Evolutionary conservation across 2,888 invertebrate species (phyloP).

Genomic region (Xiphydria camelus): DNA sequence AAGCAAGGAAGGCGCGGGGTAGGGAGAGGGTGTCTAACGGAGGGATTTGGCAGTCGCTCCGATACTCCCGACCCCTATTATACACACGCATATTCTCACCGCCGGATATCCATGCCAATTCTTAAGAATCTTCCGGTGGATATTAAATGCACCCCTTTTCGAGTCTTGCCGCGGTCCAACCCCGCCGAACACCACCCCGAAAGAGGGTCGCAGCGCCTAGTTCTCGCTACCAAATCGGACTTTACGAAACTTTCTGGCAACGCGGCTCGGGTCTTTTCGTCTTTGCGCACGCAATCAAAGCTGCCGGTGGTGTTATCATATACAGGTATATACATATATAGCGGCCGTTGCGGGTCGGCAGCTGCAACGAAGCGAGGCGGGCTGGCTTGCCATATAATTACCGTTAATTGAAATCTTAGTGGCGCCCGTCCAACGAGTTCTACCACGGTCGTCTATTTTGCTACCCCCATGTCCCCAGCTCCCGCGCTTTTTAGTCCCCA

Average conservation of each 20-base stretch:
- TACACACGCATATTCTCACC: neutral
- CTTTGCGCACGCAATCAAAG: neutral
- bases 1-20: too few relatives aligned
- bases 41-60: neutral
- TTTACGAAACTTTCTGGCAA: constrained; percentile 52
- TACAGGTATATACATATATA: neutral
- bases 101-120: constrained; percentile 42
- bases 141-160: constrained; percentile 40
- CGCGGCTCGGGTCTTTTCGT: constrained; percentile 14
- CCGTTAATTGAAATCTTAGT: constrained; percentile 53
- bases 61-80: neutral
- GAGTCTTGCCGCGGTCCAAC: neutral
- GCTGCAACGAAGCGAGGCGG: constrained; percentile 22
- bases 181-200: constrained; percentile 6
- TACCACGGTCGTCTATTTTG: too few relatives aligned
- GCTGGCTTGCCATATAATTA: constrained; percentile 45
- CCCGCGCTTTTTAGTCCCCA: too few relatives aligned
- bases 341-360: constrained; percentile 14
- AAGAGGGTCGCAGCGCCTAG: constrained; percentile 20
- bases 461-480: too few relatives aligned
- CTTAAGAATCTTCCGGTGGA: constrained; percentile 41
- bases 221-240: constrained; percentile 47
- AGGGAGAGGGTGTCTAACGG: too few relatives aligned
- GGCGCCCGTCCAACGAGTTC: constrained; percentile 38
- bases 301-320: neutral